Percentiles rank a stretch among this genome's conserved stretches.
phyloP scores from a whole-genome alignment of 2,113 vertebrate genomes.

The Pan paniscus region DNA sequence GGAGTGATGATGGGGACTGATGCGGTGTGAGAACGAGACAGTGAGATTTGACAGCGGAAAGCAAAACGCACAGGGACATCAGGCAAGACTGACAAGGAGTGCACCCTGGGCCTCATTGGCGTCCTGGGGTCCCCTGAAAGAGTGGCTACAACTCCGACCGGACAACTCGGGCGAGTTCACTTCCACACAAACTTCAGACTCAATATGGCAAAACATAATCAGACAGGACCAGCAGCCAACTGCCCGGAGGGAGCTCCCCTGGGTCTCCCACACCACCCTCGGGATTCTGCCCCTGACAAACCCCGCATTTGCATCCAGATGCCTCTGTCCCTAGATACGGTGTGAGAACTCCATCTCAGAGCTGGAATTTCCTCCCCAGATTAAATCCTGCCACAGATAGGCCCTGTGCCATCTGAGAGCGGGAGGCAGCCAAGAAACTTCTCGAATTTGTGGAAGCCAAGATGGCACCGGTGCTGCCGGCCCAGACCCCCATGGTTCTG shows the following conservation, averaged over 20 bases:
- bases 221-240: rapidly evolving
- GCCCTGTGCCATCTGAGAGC: neutral
- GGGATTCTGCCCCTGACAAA: neutral
- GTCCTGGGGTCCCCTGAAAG: neutral
- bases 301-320: neutral
- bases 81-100: neutral
- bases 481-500: neutral
- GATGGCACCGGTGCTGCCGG: neutral
- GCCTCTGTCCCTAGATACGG: neutral
- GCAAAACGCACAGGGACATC: neutral
- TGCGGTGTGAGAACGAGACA: neutral
- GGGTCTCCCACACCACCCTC: neutral
- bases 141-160: neutral
- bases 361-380: neutral
- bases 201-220: neutral
- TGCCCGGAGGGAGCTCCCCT: neutral
- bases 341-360: neutral
- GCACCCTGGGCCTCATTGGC: neutral
- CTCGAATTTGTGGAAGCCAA: neutral
- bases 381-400: neutral
- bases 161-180: neutral
- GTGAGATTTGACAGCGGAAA: neutral
- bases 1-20: neutral
- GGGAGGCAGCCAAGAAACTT: rapidly evolving
- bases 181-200: neutral